Conservation (phyloP, 2,888 invertebrate species). For the Fissipunctia ypsillon region DNA sequence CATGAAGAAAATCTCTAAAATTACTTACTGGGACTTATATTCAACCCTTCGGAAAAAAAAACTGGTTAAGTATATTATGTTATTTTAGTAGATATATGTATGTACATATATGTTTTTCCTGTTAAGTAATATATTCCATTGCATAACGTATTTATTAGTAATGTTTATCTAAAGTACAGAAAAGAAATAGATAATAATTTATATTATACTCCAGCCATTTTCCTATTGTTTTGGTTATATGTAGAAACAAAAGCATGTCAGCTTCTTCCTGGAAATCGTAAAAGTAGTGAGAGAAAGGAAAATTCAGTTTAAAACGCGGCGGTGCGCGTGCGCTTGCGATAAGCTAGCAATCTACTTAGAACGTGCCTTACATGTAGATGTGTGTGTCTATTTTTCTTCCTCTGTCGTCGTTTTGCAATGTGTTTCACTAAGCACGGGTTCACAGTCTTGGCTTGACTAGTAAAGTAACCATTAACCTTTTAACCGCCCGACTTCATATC, state of each 20-base stretch:
- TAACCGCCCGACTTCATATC: too few species aligned
- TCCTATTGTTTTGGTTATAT: constrained; percentile 39
- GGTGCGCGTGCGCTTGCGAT: constrained; percentile 13
- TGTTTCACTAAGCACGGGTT: background rate
- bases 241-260: constrained; percentile 32
- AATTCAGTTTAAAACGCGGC: constrained; percentile 26
- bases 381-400: background rate
- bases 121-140: constrained; percentile 6
- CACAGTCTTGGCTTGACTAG: background rate
- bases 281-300: constrained; percentile 54
- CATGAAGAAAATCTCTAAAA: background rate
- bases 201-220: constrained; percentile 18
- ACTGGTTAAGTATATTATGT: background rate
- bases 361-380: constrained; percentile 30
- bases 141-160: constrained; percentile 5
- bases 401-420: constrained; percentile 1
- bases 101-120: constrained; percentile 14
- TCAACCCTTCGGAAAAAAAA: background rate
- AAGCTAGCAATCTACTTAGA: constrained; percentile 25
- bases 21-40: too few species aligned
- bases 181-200: constrained; percentile 1
- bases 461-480: background rate
- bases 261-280: constrained; percentile 52
- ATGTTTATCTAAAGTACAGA: constrained; percentile 8
- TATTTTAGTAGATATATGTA: background rate